Evolutionary conservation across 2,888 invertebrate genomes (phyloP), one percentile per base, ranked within the genome.

Genomic region (Agonopterix alstromeriana): DNA sequence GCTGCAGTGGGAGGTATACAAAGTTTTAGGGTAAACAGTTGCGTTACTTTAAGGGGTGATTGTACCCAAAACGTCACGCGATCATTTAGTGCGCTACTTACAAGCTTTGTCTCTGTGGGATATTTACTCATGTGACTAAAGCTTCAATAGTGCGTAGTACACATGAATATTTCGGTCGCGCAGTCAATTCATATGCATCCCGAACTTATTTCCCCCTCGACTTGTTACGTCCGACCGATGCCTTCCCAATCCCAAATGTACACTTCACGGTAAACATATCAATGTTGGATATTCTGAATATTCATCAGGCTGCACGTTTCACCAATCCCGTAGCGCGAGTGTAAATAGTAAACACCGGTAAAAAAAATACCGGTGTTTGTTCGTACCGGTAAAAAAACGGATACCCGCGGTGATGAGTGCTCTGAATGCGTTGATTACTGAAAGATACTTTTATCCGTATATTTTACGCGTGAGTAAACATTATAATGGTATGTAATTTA

Each of bases 281-380:
- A 72, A 74, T 72, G 70, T 65, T 64, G 65, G 63, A 61, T 63
- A 60, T 57, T 62, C 61, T 74, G 74, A 70, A 76, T 76, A 75
- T 73, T 74, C 74, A 75, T 67, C 62, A 59, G 48, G 50, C 53
- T 45, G 42, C 52, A 51, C 53, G 61, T 55, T 61, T 63, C 63
- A 62, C 67, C 71, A 68, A 70, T 62, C 65, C 58, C 51, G 62
- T 55, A 60, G 67, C 65, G 70, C 64, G 63, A 64, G 51, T 62
- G 68, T 66, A 73, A 77, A 73, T 67, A 71, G 68, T 71, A 66
- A 69, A 71, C 70, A 68, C 35, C 35, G 36, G 11, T 10, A 10
- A 10, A 47, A 60, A 57, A 56, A 57, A 58, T 53, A 52, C 50
- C 47, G 48, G 53, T 56, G 46, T 55, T 53, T 50, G 59, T 54